phyloP scores from a whole-genome alignment of 2,888 invertebrate species.

The Nowickia ferox region DNA sequence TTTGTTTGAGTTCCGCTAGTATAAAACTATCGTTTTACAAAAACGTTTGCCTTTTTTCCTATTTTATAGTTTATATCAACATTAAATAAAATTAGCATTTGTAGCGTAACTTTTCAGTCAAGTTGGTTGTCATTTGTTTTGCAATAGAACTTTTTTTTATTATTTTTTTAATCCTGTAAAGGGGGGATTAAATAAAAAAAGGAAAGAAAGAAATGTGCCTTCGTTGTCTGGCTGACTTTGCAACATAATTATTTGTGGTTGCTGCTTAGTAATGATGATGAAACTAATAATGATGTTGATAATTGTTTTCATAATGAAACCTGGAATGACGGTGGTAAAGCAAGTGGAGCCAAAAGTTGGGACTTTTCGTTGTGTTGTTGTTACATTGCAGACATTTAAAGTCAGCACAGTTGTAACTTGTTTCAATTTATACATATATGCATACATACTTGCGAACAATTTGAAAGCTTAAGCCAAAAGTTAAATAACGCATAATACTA shows the following conservation, averaged over 20 bases:
- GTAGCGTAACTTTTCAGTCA: no score
- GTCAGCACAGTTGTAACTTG: slow-evolving; percentile 27
- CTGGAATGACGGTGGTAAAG: slow-evolving; percentile 6
- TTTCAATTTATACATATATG: neutral
- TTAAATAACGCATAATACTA: slow-evolving; percentile 14
- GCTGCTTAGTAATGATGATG: neutral
- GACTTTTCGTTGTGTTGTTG: neutral
- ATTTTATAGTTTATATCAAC: neutral
- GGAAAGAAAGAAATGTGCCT: slow-evolving; percentile 31
- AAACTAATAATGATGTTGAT: neutral
- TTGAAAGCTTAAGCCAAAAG: slow-evolving; percentile 30
- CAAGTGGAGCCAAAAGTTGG: neutral
- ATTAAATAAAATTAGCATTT: neutral
- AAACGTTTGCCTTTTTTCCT: neutral
- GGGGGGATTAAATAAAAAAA: neutral
- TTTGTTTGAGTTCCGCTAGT: no score
- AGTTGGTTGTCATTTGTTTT: neutral
- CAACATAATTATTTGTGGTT: slow-evolving; percentile 43
- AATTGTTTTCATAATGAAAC: slow-evolving; percentile 12
- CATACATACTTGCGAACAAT: neutral
- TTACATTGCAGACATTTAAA: slow-evolving; percentile 10
- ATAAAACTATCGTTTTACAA: neutral
- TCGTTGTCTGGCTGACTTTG: slow-evolving; percentile 41
- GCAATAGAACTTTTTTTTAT: neutral
- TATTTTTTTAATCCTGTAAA: neutral